Evolutionary conservation across 1,140 invertebrate species (phyloP), one percentile per base, ranked within the genome.

Genomic region (Ceratosolen fusciceps): DNA sequence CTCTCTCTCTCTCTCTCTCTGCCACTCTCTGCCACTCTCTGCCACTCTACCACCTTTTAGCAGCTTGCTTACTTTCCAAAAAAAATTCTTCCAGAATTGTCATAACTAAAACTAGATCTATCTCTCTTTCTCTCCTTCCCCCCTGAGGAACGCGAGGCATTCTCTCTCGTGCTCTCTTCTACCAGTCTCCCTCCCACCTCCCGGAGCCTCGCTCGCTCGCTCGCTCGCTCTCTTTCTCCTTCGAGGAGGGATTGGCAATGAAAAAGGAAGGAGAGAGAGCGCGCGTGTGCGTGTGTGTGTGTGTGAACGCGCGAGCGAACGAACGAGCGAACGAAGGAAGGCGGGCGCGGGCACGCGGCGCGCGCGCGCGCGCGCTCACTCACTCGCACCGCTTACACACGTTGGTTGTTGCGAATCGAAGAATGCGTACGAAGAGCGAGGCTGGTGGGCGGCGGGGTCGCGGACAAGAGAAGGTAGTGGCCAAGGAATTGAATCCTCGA

Each of bases 21-120:
- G n/a, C n/a, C n/a, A n/a, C n/a, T n/a, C n/a, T n/a, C n/a, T n/a
- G n/a, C n/a, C n/a, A n/a, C n/a, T n/a, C n/a, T n/a, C n/a, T n/a
- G n/a, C n/a, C n/a, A n/a, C n/a, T n/a, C n/a, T 9, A 16, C 43
- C 43, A 9, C 43, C 8, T 16, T 9, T 26, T 24, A 26, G 31
- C 60, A 37, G 31, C 19, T 31, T 19, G n/a, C 60, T 37, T 65
- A 65, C 60, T 65, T 65, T 65, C 60, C 7, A 65, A 60, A n/a
- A 65, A 65, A 65, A 52, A n/a, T 65, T 65, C 31, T 65, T 62
- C 31, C 34, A 37, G 60, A 65, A 47, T 68, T 47, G 39, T 68
- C 39, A 68, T 68, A 43, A 68, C n/a, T 68, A 47, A 47, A 68
- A 47, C 24, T 47, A 43, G 67, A 68, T 47, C 67, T 68, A 19